A percentile compares a stretch with the other conserved stretches of the same genome.
Evolutionary conservation across 2,113 vertebrate species (phyloP).

Genomic region (Tricholaema leucomelas): DNA sequence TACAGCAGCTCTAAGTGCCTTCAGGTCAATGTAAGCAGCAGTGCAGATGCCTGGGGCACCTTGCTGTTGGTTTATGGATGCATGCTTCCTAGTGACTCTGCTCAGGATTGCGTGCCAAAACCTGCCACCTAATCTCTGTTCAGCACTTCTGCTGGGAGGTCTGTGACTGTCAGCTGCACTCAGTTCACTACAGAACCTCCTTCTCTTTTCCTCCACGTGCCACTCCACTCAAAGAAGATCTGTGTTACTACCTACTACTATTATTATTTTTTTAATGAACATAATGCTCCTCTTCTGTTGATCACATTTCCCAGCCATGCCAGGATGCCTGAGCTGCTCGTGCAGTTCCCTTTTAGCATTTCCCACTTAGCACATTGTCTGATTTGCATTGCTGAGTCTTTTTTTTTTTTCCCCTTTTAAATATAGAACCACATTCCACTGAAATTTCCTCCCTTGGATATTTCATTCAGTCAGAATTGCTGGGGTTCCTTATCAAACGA

Average conservation of each 20-base stretch:
- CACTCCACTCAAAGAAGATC: background rate
- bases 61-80: background rate
- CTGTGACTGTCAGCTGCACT: background rate
- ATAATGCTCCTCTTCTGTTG: conserved; percentile 6
- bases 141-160: background rate
- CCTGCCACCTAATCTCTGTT: background rate
- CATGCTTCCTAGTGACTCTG: background rate
- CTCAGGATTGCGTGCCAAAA: background rate
- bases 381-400: conserved; percentile 63
- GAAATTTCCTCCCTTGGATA: conserved; percentile 52
- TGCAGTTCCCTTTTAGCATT: conserved; percentile 23
- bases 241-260: background rate
- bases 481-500: conserved; percentile 19
- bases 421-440: conserved; percentile 53
- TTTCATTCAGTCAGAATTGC: conserved; percentile 30
- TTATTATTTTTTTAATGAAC: background rate
- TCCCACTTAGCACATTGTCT: background rate
- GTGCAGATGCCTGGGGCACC: background rate
- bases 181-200: background rate
- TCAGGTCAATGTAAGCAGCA: background rate
- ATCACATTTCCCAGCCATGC: conserved; percentile 29
- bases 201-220: background rate
- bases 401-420: conserved; percentile 32
- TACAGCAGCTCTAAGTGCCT: background rate
- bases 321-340: conserved; percentile 34